phyloP scores from a whole-genome alignment of 2,888 invertebrate genomes.

The Diaperis boleti region DNA sequence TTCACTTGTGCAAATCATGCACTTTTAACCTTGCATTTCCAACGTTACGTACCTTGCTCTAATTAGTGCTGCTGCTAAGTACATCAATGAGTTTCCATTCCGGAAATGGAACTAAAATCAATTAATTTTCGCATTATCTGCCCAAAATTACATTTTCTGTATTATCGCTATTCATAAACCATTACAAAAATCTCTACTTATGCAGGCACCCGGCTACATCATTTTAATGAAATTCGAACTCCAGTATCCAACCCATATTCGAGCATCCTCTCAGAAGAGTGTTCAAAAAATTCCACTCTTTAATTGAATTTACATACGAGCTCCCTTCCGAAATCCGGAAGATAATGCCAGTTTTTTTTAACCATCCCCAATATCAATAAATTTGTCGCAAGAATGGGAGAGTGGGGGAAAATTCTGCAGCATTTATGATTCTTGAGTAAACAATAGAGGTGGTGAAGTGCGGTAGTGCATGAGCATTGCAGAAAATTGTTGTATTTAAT shows the following conservation, averaged over 20 bases:
- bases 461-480: not conserved
- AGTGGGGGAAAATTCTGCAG: not conserved
- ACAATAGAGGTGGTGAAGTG: not conserved
- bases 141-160: no score
- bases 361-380: not conserved
- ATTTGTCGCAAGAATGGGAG: not conserved
- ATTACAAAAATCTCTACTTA: no score
- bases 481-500: conserved; percentile 2
- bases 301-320: conserved; percentile 13
- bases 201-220: no score
- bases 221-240: conserved; percentile 4
- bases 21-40: no score
- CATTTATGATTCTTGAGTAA: conserved; percentile 6
- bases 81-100: no score
- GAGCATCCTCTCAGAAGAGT: conserved; percentile 2
- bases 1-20: no score
- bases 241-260: no score
- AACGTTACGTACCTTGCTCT: no score
- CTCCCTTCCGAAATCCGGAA: not conserved
- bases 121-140: no score
- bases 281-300: conserved; percentile 9
- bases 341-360: not conserved
- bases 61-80: no score
- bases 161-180: no score
- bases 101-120: no score